Conservation (phyloP, 1,140 invertebrate species). For the Camponotus floridanus region DNA sequence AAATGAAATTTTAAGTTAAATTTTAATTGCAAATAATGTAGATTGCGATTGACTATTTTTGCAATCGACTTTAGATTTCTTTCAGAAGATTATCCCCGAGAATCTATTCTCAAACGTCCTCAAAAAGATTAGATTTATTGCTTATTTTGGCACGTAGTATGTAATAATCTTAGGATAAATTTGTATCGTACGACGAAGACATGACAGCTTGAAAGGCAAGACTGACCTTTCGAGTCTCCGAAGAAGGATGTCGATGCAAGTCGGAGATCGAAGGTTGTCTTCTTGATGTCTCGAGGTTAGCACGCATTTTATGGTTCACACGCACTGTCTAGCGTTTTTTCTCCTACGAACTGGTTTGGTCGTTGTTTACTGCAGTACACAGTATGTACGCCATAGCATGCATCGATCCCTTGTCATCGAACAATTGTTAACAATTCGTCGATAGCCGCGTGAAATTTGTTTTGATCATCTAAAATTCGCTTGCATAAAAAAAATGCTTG, state of each 20-base stretch:
- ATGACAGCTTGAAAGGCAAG: conserved; percentile 55
- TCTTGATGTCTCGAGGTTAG: conserved; percentile 75
- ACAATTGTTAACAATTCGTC: background rate
- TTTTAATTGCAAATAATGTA: background rate
- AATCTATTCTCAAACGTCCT: too few relatives aligned
- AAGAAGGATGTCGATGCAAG: conserved; percentile 60
- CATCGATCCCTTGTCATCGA: background rate
- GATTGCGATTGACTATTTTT: background rate
- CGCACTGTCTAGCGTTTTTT: conserved; percentile 60
- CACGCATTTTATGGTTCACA: conserved; percentile 63
- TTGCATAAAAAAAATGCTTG: background rate
- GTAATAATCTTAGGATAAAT: conserved; percentile 18
- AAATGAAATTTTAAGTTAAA: background rate
- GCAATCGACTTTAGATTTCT: background rate
- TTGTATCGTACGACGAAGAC: background rate
- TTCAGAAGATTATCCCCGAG: background rate
- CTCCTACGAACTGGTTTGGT: conserved; percentile 65
- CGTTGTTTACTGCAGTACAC: conserved; percentile 45
- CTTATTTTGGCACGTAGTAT: background rate
- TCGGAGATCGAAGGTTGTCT: conserved; percentile 69
- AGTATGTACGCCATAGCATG: background rate
- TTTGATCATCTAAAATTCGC: background rate
- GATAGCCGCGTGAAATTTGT: background rate
- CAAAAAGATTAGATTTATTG: too few relatives aligned
- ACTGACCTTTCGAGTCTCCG: conserved; percentile 57